These are phyloP conservation scores for Hymenochirus boettgeri DNA, from an alignment of 2,113 vertebrate genomes.

Conservation along the genomic window DNA sequence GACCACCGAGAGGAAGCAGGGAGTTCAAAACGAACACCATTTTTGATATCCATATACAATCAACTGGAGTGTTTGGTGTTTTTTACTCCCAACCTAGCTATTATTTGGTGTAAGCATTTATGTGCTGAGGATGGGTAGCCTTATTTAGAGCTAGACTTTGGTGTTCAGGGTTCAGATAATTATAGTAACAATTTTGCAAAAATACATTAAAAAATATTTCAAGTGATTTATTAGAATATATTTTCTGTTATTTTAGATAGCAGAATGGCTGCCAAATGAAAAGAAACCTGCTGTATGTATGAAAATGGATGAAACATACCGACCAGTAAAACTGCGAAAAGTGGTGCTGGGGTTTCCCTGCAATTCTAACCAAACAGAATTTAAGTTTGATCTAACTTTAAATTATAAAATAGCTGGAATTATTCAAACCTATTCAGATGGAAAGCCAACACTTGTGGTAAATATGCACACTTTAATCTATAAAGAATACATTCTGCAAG, in stretches of 20 bases:
- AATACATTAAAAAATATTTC: too few species aligned
- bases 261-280: constrained; percentile 89
- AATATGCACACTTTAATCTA: constrained; percentile 44
- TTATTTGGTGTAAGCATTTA: too few species aligned
- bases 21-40: too few species aligned
- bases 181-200: too few species aligned
- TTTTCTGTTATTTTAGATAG: constrained; percentile 71
- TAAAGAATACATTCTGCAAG: too few species aligned
- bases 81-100: too few species aligned
- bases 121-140: too few species aligned
- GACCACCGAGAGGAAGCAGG: too few species aligned
- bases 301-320: constrained; percentile 87
- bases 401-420: constrained; percentile 90
- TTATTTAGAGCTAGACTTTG: too few species aligned
- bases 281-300: constrained; percentile 74
- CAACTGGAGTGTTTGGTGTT: too few species aligned
- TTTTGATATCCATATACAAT: too few species aligned
- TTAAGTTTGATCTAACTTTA: constrained; percentile 92
- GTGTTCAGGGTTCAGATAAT: too few species aligned
- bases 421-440: constrained; percentile 89
- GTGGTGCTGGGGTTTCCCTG: constrained; percentile 91
- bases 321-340: constrained; percentile 91
- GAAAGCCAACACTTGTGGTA: constrained; percentile 92
- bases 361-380: constrained; percentile 80
- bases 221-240: constrained; percentile 23